A percentile compares a stretch with the other conserved stretches of the same genome.
phyloP scores from a whole-genome alignment of 2,888 invertebrate genomes.

The Argyresthia goedartella region DNA sequence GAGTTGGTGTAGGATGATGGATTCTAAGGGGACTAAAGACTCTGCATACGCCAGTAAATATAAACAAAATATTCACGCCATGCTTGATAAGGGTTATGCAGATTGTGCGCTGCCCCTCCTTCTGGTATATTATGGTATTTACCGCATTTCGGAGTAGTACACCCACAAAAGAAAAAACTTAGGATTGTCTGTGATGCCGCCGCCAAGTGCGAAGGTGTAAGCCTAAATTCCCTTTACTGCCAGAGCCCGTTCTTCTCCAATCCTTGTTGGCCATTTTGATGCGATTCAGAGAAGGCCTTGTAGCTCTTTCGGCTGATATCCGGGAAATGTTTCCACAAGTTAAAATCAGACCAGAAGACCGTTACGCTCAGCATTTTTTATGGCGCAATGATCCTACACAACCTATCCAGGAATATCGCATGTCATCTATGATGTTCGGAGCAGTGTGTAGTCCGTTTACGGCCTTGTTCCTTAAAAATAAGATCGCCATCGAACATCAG shows the following conservation, averaged over 20 bases:
- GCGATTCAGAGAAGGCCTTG: conserved; percentile 1
- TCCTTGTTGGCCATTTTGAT: conserved; percentile 16
- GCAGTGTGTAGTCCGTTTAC: conserved; percentile 19
- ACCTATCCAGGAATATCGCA: not conserved
- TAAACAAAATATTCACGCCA: too few species aligned
- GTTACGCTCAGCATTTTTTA: conserved; percentile 10
- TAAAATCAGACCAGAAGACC: conserved; percentile 6
- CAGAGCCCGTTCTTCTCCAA: conserved; percentile 23
- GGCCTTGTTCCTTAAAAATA: conserved; percentile 19
- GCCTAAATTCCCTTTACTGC: conserved; percentile 19
- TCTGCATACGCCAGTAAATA: too few species aligned
- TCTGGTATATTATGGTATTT: conserved; percentile 2
- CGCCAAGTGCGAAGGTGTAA: conserved; percentile 12
- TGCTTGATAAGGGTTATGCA: not conserved
- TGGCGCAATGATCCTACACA: not conserved
- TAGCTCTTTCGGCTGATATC: conserved; percentile 7
- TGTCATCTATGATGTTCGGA: conserved; percentile 14
- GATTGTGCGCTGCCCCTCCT: not conserved
- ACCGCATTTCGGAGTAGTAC: conserved; percentile 16
- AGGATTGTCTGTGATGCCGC: conserved; percentile 22
- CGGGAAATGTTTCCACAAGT: conserved; percentile 10
- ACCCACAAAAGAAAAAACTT: conserved; percentile 13
- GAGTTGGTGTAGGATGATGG: too few species aligned
- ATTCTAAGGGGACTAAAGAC: too few species aligned
- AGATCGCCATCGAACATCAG: conserved; percentile 16